phyloP scores from a whole-genome alignment of 2,113 vertebrate genomes.

The Cinclus cinclus region DNA sequence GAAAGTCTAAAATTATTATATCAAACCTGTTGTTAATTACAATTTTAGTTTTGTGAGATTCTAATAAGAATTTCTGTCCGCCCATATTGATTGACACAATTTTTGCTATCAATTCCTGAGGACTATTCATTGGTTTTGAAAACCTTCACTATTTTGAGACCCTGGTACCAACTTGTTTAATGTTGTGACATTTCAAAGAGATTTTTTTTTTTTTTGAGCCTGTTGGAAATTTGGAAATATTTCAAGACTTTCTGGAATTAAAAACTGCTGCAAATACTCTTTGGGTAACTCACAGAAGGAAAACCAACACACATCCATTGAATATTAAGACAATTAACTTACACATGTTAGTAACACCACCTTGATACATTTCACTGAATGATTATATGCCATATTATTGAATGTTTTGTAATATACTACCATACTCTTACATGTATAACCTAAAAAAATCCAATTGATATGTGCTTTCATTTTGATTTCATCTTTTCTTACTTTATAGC shows the following conservation, averaged over 20 bases:
- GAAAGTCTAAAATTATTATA: neutral
- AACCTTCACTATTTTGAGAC: neutral
- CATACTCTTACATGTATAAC: neutral
- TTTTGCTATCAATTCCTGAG: neutral
- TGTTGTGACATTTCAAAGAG: neutral
- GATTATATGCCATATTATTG: neutral
- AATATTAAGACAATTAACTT: neutral
- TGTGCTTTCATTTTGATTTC: neutral
- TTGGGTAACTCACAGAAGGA: neutral
- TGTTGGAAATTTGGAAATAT: neutral
- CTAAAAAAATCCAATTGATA: neutral
- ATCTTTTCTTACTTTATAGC: neutral
- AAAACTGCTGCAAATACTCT: neutral
- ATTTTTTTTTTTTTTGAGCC: neutral
- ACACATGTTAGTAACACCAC: neutral
- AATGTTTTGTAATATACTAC: neutral
- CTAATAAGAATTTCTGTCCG: neutral
- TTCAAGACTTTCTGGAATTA: neutral
- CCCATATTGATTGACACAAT: neutral
- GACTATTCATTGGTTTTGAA: neutral
- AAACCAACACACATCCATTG: rapidly evolving
- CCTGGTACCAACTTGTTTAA: neutral
- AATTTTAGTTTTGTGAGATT: neutral
- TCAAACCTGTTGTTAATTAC: neutral
- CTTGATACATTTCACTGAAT: neutral